Percentiles rank a stretch among this genome's conserved stretches.
Evolutionary conservation across 2,113 vertebrate species (phyloP).

Genomic region (Ictalurus punctatus): DNA sequence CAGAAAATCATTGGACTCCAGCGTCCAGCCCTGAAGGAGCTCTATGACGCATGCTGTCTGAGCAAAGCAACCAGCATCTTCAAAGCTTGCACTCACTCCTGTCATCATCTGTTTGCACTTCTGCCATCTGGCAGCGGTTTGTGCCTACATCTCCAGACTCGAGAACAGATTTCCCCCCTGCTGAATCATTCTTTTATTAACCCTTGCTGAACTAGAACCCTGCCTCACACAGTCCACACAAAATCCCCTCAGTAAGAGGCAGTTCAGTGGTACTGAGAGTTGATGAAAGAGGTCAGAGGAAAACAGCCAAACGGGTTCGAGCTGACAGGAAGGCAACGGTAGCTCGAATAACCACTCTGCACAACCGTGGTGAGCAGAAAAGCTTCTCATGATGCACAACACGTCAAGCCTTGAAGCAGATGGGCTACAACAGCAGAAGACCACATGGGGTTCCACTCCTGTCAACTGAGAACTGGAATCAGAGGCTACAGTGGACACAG

Average conservation of each 20-base stretch:
- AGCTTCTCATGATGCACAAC: neutral
- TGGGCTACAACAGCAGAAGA: no score
- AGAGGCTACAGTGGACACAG: no score
- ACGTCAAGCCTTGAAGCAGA: neutral
- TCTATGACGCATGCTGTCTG: neutral
- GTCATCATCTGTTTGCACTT: constrained; percentile 30
- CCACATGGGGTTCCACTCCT: no score
- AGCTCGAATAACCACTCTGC: neutral
- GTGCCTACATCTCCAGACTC: neutral
- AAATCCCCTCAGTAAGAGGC: neutral
- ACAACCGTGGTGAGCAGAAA: neutral
- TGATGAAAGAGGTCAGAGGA: neutral
- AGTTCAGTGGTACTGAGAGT: neutral
- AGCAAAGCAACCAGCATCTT: constrained; percentile 12
- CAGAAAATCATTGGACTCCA: neutral
- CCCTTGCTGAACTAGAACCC: neutral
- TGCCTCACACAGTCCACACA: neutral
- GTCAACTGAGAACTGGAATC: no score
- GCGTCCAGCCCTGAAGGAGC: neutral
- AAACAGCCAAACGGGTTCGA: neutral
- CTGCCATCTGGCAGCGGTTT: constrained; percentile 16
- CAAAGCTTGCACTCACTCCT: neutral
- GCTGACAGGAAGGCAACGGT: neutral
- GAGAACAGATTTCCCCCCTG: neutral
- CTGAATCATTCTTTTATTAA: constrained; percentile 1